Conservation (phyloP, 2,113 vertebrate species). For the Ranitomeya variabilis region DNA sequence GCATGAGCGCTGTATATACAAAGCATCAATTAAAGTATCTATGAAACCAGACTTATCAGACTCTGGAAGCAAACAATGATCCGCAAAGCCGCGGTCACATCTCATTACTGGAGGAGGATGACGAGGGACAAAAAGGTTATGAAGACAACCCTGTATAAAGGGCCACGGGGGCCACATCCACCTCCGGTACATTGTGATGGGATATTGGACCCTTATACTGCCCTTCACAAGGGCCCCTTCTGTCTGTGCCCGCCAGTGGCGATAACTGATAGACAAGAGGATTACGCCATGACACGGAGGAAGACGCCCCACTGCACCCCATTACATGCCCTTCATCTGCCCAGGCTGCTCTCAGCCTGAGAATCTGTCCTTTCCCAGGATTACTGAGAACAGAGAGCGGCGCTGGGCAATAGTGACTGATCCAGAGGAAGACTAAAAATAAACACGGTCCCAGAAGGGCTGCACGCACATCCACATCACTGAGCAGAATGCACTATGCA, state of each 20-base stretch:
- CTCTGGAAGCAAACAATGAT: conserved; percentile 7
- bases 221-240: no score
- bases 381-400: neutral
- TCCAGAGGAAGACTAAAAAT: conserved; percentile 34
- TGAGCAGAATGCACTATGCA: conserved; percentile 11
- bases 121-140: neutral
- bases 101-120: neutral
- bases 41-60: neutral
- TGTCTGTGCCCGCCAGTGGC: no score
- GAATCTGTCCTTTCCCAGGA: neutral
- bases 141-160: neutral
- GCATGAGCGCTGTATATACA: neutral
- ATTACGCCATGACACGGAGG: no score
- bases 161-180: no score
- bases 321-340: neutral
- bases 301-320: no score
- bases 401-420: conserved; percentile 16
- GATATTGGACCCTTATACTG: no score
- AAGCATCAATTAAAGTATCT: neutral
- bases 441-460: conserved; percentile 28
- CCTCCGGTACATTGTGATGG: no score
- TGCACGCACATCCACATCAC: conserved; percentile 4
- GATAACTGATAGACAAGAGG: no score
- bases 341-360: neutral
- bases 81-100: neutral